Evolutionary conservation across 2,113 vertebrate genomes (phyloP), one percentile per base, ranked within the genome.

Genomic region (Scortum barcoo): DNA sequence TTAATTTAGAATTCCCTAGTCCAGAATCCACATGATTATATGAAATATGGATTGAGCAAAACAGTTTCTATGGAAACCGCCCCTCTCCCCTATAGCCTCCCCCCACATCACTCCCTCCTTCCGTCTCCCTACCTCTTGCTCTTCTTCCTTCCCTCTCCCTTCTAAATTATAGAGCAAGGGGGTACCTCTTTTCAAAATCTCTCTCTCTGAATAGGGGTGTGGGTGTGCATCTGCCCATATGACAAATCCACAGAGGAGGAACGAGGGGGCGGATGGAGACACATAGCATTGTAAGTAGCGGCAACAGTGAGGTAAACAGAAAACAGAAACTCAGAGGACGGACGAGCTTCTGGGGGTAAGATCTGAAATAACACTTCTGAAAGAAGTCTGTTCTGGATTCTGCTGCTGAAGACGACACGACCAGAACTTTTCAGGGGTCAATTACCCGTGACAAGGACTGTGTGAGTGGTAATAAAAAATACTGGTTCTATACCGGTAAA

Each of bases 21-120:
- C 5, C 44, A 72, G 26, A 46, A 62, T 85, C 48, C 6, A 50
- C 44, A 72, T 67, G 1, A 54, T 28, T 13, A 36, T 46, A 63
- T 30, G 48, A 83, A 66, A 69, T 68, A 57, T 65, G 70, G 70
- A 58, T 28, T 72, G 51, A 74, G 68, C 42, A 51, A 83, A 78
- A 46, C 58, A 20, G 90, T 91, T 88, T 84, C 87, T 87, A 90
- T 87, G 87, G 89, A 87, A 91, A 89, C 83, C 11, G 7, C 22
- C 14, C 42, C 53, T 42, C 51, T 62, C 66, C 57, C 82, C 69
- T 50, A 22, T 19, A 51, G 50, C 56, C 63, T 51, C 77, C 50
- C 56, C 42, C 57, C 58, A 61, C 50, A 74, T 28, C n/a, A 38
- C 50, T 67, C 53, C 56, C 65, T 33, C 24, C 51, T 36, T 75